phyloP scores from a whole-genome alignment of 2,113 vertebrate genomes.

The Hypocryptadius cinnamomeus region DNA sequence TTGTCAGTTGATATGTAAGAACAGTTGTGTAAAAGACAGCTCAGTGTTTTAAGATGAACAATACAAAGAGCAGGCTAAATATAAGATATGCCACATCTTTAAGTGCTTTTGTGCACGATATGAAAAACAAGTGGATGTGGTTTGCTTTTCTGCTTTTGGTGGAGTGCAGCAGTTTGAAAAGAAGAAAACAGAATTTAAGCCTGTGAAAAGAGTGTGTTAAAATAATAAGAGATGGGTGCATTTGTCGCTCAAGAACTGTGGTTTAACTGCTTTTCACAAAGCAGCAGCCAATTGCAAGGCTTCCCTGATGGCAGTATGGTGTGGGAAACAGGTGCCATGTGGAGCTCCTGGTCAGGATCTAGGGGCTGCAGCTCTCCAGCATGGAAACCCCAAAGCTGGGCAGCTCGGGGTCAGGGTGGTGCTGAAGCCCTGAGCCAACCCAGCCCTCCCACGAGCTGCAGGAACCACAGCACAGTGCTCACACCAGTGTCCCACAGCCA shows the following conservation, averaged over 20 bases:
- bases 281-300: not conserved
- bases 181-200: constrained; percentile 19
- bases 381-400: not conserved
- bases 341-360: not conserved
- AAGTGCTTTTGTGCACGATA: not conserved
- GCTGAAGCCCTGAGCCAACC: not conserved
- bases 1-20: not conserved
- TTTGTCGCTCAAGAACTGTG: not conserved
- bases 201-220: not conserved
- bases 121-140: constrained; percentile 50
- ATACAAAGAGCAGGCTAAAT: not conserved
- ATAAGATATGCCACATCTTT: not conserved
- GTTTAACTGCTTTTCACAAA: constrained; percentile 42
- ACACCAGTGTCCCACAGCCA: rapidly evolving
- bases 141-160: constrained; percentile 12
- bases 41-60: constrained; percentile 3
- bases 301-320: not conserved
- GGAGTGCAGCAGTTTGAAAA: not conserved
- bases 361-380: not conserved
- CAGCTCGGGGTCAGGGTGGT: rapidly evolving
- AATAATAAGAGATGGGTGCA: not conserved
- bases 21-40: not conserved
- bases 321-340: not conserved
- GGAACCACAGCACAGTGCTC: rapidly evolving
- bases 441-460: rapidly evolving